Base-by-base conservation (phyloP, 2,797 vertebrate genomes). In the Schizopygopsis malacanthus region DNA sequence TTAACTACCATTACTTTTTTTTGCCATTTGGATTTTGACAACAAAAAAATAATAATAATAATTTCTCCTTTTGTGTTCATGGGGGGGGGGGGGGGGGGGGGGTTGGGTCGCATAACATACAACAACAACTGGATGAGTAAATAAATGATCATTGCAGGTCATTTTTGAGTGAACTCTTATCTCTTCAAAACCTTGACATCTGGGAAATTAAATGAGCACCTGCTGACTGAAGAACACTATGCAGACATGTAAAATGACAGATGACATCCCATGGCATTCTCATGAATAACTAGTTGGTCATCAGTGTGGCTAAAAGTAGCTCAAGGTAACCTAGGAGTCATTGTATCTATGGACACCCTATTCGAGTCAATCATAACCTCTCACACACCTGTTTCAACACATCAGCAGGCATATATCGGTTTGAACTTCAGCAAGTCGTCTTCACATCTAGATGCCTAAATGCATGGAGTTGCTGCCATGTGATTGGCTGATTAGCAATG, bases 121-220 rank as follows among this genome's bases (percentile, higher is more conserved):
- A 76, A 54, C 9, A 56, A n/a, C n/a, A n/a, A n/a, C n/a, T n/a
- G n/a, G n/a, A n/a, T n/a, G n/a, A n/a, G n/a, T n/a, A n/a, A n/a
- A n/a, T n/a, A n/a, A n/a, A n/a, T n/a, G n/a, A n/a, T 16, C 11
- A 59, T 10, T 65, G 25, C 28, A 59, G 15, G 70, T 45, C 3
- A 18, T 61, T 73, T 73, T 39, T 16, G 18, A 22, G 50, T 43
- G 3, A n/a, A 10, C 7, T 2, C 52, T n/a, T 15, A 81, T 71
- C 45, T 76, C 1, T 18, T 81, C 56, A 47, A 18, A 9, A 67
- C 52, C 15, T 3, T 63, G n/a, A 50, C 18, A 73, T 50, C n/a
- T 79, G 10, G 2, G 8, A 88, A 89, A 87, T 73, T 0, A 87
- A 92, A 94, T 92, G 18, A 92, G 79, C 79, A 16, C 81, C 52